phyloP scores from a whole-genome alignment of 2,113 vertebrate species.

The Corythornis cristatus region DNA sequence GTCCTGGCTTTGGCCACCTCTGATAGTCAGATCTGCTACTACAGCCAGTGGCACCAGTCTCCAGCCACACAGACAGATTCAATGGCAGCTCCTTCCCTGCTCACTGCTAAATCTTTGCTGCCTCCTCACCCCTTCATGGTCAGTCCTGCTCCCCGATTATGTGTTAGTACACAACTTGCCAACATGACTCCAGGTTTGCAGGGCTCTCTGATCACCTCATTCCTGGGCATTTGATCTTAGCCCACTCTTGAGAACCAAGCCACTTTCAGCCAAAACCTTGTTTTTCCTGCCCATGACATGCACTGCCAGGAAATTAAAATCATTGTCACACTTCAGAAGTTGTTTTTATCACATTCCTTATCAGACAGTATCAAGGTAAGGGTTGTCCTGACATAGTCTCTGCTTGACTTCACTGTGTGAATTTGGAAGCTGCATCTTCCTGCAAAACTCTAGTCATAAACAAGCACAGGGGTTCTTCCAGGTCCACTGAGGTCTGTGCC shows the following conservation, averaged over 20 bases:
- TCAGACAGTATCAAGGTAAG: not conserved
- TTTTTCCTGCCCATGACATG: not conserved
- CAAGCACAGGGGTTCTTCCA: not conserved
- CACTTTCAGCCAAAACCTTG: not conserved
- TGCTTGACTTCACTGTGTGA: not conserved
- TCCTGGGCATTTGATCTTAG: not conserved
- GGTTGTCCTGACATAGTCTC: not conserved
- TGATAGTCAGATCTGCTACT: not conserved
- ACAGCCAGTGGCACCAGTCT: not conserved
- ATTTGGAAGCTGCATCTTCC: not conserved
- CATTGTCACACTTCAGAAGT: not conserved
- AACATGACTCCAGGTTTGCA: not conserved
- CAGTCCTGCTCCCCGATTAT: accelerated
- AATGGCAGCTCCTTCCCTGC: not conserved
- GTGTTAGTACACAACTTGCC: not conserved
- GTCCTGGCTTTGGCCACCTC: not conserved
- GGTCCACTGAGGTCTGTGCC: accelerated
- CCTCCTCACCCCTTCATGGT: not conserved
- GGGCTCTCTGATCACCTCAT: not conserved
- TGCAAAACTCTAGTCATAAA: not conserved
- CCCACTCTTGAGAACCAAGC: not conserved
- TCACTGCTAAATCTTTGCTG: not conserved
- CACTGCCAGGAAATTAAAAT: not conserved
- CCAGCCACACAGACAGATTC: not conserved
- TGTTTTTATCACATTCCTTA: not conserved